A percentile compares a stretch with the other conserved stretches of the same genome.
Evolutionary conservation across 1,140 invertebrate species (phyloP).

Genomic region (Globodera rostochiensis): DNA sequence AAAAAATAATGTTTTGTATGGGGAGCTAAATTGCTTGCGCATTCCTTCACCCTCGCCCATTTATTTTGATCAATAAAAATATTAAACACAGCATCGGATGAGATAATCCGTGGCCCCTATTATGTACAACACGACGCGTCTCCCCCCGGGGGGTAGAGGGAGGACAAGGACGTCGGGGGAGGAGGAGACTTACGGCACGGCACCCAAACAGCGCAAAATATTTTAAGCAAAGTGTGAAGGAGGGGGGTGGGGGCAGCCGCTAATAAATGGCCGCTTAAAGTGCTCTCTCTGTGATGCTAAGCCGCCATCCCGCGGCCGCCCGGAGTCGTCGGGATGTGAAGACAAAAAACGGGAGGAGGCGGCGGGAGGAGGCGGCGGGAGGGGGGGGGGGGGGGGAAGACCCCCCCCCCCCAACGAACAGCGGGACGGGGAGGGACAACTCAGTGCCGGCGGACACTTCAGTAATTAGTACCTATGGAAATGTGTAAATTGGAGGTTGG

Average conservation of each 20-base stretch:
- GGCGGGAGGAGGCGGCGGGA: not conserved
- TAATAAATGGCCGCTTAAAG: slow-evolving; percentile 3
- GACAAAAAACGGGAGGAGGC: not conserved
- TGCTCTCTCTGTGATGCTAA: not conserved
- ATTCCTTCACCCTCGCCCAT: not conserved
- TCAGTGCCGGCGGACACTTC: not conserved
- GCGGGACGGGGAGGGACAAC: not conserved
- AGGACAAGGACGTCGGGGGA: not conserved
- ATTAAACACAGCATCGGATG: not conserved
- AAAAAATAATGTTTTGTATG: no score
- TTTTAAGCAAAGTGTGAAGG: not conserved
- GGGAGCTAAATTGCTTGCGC: not conserved
- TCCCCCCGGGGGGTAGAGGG: no score
- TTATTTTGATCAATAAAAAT: not conserved
- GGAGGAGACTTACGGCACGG: not conserved
- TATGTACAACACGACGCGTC: not conserved
- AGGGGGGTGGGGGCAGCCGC: not conserved
- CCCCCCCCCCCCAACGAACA: no score
- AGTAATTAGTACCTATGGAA: not conserved
- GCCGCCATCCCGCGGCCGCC: not conserved
- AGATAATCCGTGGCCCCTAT: not conserved
- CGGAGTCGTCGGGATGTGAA: not conserved
- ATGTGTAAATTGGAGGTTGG: not conserved
- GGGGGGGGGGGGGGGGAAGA: no score
- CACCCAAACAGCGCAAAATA: not conserved